These are phyloP conservation scores for Strix uralensis DNA, from an alignment of 2,113 vertebrate species.

Conservation along the genomic window DNA sequence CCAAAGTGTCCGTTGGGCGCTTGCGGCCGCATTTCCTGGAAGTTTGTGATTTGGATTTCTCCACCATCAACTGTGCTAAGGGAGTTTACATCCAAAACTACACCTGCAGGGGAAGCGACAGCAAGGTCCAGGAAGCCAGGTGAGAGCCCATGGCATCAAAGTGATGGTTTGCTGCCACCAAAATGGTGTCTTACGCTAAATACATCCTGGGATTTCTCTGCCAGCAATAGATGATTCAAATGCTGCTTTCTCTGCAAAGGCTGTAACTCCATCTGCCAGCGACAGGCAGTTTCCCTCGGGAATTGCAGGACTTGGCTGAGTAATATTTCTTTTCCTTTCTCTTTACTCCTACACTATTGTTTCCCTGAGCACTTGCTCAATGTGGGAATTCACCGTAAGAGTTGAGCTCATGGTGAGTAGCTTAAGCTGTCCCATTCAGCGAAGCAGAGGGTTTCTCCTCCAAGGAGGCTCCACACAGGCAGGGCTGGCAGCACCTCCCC, in stretches of 20 bases:
- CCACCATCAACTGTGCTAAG: constrained; percentile 84
- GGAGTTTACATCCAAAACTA: constrained; percentile 91
- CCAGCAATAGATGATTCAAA: no score
- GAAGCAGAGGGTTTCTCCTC: not conserved
- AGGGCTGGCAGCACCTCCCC: not conserved
- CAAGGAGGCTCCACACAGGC: not conserved
- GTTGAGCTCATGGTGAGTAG: not conserved
- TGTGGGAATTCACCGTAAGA: not conserved
- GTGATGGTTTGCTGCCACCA: rapidly evolving
- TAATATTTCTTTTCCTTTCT: constrained; percentile 19
- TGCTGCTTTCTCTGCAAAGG: not conserved
- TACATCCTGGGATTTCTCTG: not conserved
- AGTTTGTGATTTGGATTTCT: constrained; percentile 85
- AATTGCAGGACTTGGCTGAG: not conserved
- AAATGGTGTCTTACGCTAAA: rapidly evolving
- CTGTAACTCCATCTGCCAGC: not conserved
- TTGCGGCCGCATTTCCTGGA: constrained; percentile 93
- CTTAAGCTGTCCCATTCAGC: rapidly evolving
- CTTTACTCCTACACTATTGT: not conserved
- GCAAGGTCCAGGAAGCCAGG: constrained; percentile 94
- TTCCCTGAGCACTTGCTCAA: not conserved
- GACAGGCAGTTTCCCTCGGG: not conserved
- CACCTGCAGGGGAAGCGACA: constrained; percentile 77
- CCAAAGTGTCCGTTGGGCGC: constrained; percentile 97
- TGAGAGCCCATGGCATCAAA: constrained; percentile 14